Evolutionary conservation across 2,797 vertebrate species (phyloP).

Genomic region (Centropyge bicolor): DNA sequence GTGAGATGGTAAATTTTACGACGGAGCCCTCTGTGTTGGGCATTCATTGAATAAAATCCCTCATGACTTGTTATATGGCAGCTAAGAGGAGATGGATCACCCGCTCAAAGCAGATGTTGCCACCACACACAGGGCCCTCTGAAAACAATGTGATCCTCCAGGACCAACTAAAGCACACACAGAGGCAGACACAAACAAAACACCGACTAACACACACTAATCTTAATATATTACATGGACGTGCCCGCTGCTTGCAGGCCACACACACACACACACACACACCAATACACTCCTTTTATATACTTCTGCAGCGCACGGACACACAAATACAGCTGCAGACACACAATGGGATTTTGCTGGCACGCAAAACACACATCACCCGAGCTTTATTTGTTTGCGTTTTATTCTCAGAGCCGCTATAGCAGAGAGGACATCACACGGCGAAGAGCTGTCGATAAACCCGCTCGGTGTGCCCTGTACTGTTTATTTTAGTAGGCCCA

Average conservation of each 20-base stretch:
- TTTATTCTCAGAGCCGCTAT: slow-evolving; percentile 71
- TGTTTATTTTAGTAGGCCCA: slow-evolving; percentile 73
- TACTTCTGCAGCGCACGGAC: slow-evolving; percentile 30
- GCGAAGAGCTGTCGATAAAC: slow-evolving; percentile 77
- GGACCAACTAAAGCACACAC: slow-evolving; percentile 80
- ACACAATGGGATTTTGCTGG: slow-evolving; percentile 60
- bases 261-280: slow-evolving; percentile 16
- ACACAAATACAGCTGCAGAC: slow-evolving; percentile 48
- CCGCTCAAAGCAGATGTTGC: slow-evolving; percentile 87
- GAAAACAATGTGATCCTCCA: slow-evolving; percentile 85
- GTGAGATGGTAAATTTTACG: slow-evolving; percentile 80
- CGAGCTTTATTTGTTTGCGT: slow-evolving; percentile 76
- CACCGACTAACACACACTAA: slow-evolving; percentile 61
- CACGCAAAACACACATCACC: slow-evolving; percentile 58
- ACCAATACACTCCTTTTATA: slow-evolving; percentile 52
- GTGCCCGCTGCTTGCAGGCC: slow-evolving; percentile 30
- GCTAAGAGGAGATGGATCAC: slow-evolving; percentile 86
- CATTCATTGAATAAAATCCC: slow-evolving; percentile 86
- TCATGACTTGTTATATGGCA: slow-evolving; percentile 89
- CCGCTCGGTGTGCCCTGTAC: slow-evolving; percentile 65
- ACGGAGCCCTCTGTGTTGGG: slow-evolving; percentile 79
- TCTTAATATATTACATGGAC: slow-evolving; percentile 72
- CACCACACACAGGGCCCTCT: slow-evolving; percentile 81
- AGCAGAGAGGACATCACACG: slow-evolving; percentile 72
- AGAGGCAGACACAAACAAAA: slow-evolving; percentile 65